A percentile compares a stretch with the other conserved stretches of the same genome.
Conservation (phyloP, 23 tunicate species). For the Diplosoma virens region DNA sequence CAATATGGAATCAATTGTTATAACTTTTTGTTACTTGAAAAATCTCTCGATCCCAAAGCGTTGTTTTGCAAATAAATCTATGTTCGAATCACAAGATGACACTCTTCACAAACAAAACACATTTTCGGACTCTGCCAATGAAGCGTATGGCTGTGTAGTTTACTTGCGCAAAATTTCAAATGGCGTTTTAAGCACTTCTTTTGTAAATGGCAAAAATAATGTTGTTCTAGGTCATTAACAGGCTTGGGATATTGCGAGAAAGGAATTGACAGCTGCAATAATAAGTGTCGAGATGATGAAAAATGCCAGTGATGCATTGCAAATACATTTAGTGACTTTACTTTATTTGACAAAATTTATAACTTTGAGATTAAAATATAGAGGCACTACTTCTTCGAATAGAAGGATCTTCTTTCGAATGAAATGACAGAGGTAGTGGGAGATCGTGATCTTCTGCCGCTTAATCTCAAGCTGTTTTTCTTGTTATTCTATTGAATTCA, state of each 20-base stretch:
- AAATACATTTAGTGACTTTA: too few species aligned
- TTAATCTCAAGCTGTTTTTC: too few species aligned
- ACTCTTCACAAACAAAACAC: not conserved
- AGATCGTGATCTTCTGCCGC: too few species aligned
- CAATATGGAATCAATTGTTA: too few species aligned
- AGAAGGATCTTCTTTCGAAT: too few species aligned
- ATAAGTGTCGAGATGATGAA: not conserved
- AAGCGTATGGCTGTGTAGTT: conserved; percentile 1
- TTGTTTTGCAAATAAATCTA: not conserved
- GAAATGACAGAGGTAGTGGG: too few species aligned
- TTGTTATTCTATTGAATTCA: too few species aligned
- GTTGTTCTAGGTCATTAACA: not conserved
- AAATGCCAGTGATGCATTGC: not conserved
- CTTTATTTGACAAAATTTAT: too few species aligned
- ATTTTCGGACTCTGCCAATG: conserved; percentile 6
- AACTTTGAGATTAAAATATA: too few species aligned
- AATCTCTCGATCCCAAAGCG: not conserved
- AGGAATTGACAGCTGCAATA: conserved; percentile 8
- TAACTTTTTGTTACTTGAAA: too few species aligned
- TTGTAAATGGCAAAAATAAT: not conserved
- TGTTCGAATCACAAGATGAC: not conserved
- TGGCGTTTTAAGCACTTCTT: not conserved
- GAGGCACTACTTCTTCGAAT: too few species aligned
- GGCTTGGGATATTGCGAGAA: conserved; percentile 3
- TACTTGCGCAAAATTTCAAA: not conserved